These are phyloP conservation scores for human (Homo sapiens) DNA, from an alignment of 2,113 vertebrate genomes.

Conservation along the genomic window DNA sequence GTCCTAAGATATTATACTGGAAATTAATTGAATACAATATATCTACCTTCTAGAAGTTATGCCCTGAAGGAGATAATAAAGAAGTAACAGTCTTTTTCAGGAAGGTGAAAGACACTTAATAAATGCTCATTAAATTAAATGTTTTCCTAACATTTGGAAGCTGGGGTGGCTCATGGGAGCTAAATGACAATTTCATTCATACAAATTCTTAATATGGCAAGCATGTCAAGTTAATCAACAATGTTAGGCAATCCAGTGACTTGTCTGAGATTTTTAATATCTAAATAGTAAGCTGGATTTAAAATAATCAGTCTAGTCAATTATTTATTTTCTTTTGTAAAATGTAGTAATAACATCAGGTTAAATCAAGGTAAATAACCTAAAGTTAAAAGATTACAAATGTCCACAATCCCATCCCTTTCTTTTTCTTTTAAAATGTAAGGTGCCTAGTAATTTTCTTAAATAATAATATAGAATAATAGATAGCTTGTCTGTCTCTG, in stretches of 20 bases:
- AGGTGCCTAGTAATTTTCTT: not conserved
- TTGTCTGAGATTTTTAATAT: slow-evolving; percentile 45
- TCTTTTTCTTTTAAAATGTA: slow-evolving; percentile 1
- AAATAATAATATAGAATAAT: not conserved
- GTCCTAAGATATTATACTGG: slow-evolving; percentile 31
- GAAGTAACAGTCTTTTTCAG: not conserved
- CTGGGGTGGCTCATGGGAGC: not conserved
- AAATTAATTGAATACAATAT: slow-evolving; percentile 40
- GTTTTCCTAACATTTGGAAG: slow-evolving; percentile 46
- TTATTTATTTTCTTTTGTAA: not conserved
- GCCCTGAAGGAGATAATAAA: slow-evolving; percentile 4
- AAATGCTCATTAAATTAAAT: slow-evolving; percentile 49
- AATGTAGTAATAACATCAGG: not conserved
- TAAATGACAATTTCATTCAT: slow-evolving; percentile 39
- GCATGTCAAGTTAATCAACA: slow-evolving; percentile 47
- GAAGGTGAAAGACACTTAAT: not conserved
- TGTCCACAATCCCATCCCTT: not conserved
- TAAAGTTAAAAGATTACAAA: not conserved
- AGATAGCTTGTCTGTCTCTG: not conserved
- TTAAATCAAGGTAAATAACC: slow-evolving; percentile 34
- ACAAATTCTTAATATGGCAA: slow-evolving; percentile 32
- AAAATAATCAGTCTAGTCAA: not conserved
- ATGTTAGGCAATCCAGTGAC: slow-evolving; percentile 9
- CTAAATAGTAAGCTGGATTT: not conserved
- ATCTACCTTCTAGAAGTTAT: slow-evolving; percentile 41